Conservation (phyloP, 2,888 invertebrate genomes). For the Baccha elongata region DNA sequence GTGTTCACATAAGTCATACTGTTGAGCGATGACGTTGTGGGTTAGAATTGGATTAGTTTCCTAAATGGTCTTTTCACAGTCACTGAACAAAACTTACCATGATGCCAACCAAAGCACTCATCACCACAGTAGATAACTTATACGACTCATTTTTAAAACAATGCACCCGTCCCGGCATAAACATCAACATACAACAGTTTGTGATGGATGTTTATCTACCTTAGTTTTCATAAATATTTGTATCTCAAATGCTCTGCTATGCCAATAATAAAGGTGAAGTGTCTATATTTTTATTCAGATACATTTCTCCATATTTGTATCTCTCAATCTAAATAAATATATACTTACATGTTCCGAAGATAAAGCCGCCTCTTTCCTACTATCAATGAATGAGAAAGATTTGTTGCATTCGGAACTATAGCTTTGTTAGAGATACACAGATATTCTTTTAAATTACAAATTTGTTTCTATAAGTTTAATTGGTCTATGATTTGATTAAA, state of each 20-base stretch:
- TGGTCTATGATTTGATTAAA: slow-evolving; percentile 58
- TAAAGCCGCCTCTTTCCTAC: neutral
- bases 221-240: slow-evolving; percentile 8
- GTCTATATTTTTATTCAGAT: neutral
- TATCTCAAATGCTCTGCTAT: neutral
- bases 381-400: slow-evolving; percentile 2
- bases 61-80: neutral
- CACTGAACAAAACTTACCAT: neutral
- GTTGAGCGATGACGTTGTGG: neutral
- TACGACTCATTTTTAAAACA: slow-evolving; percentile 5
- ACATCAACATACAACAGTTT: neutral
- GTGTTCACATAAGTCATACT: neutral
- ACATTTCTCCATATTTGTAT: slow-evolving; percentile 13
- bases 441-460: neutral
- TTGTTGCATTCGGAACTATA: slow-evolving; percentile 35
- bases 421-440: neutral
- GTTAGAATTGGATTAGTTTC: neutral
- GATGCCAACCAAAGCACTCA: neutral
- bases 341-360: neutral
- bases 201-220: slow-evolving; percentile 21
- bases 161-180: slow-evolving; percentile 16
- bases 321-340: neutral
- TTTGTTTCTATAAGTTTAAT: slow-evolving; percentile 56
- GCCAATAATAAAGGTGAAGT: neutral
- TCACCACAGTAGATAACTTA: slow-evolving; percentile 5